These are phyloP conservation scores for Cryptus viduatorius DNA, from an alignment of 2,888 invertebrate genomes.

Conservation along the genomic window DNA sequence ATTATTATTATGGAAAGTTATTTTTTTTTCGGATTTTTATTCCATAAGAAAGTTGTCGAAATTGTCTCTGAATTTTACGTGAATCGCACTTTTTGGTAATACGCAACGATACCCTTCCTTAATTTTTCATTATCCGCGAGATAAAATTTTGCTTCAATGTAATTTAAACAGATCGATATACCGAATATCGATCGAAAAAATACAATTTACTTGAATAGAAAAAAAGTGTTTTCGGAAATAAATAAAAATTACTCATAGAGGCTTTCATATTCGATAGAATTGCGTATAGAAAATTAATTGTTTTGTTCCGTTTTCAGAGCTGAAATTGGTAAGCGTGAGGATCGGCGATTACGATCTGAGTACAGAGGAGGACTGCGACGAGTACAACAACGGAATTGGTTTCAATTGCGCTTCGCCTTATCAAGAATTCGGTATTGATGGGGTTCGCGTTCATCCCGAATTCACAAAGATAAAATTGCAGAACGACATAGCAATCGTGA, in stretches of 20 bases:
- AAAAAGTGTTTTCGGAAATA: too few relatives aligned
- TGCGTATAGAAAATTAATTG: background rate
- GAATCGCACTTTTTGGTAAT: too few relatives aligned
- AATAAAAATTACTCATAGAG: background rate
- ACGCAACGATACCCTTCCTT: too few relatives aligned
- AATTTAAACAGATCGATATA: too few relatives aligned
- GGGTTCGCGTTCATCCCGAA: slow-evolving; percentile 69
- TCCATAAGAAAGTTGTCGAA: too few relatives aligned
- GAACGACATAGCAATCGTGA: slow-evolving; percentile 77
- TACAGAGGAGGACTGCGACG: slow-evolving; percentile 74
- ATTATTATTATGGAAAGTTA: too few relatives aligned
- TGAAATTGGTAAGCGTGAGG: slow-evolving; percentile 70
- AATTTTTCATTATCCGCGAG: too few relatives aligned
- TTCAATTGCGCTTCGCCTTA: slow-evolving; percentile 73
- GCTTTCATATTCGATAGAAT: background rate
- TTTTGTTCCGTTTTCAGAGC: slow-evolving; percentile 47
- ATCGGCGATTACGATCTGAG: slow-evolving; percentile 76
- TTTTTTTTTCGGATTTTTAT: too few relatives aligned
- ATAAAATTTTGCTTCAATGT: too few relatives aligned
- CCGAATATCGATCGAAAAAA: too few relatives aligned
- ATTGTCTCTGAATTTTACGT: too few relatives aligned
- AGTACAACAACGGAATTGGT: slow-evolving; percentile 59
- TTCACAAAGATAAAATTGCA: slow-evolving; percentile 65
- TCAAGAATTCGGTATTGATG: slow-evolving; percentile 73
- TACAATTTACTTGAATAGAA: too few relatives aligned